Evolutionary conservation across 2,888 invertebrate genomes (phyloP).

Genomic region (Psococerastis gibbosa): DNA sequence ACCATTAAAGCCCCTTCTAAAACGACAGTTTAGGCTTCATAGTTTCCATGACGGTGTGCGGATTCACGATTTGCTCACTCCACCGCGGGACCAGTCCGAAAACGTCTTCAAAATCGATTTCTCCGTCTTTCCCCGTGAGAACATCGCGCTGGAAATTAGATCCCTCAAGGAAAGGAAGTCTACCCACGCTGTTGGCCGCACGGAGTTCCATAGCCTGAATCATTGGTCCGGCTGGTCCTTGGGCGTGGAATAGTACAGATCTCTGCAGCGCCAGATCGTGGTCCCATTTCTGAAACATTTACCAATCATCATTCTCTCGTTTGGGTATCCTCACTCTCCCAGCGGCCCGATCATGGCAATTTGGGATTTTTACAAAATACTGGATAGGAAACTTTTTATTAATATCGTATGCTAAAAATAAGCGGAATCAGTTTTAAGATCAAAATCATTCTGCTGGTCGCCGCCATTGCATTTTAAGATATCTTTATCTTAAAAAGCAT

Average conservation of each 20-base stretch:
- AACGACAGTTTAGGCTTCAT: not conserved
- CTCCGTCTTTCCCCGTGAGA: conserved; percentile 6
- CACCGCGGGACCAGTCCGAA: not conserved
- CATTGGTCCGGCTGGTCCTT: conserved; percentile 7
- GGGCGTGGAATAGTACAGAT: not conserved
- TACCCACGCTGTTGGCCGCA: not conserved
- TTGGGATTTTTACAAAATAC: no score
- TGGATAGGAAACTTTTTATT: no score
- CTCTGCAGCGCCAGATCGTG: not conserved
- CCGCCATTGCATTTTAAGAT: no score
- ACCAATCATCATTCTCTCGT: no score
- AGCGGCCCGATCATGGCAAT: no score
- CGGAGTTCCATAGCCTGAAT: conserved; percentile 5
- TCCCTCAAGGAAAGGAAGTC: not conserved
- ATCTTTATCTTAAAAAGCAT: no score
- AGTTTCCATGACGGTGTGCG: conserved; percentile 6
- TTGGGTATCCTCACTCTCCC: no score
- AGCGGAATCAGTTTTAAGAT: no score
- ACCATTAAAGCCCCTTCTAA: no score
- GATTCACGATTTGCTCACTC: not conserved
- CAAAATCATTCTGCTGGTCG: no score
- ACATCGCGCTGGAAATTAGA: conserved; percentile 7
- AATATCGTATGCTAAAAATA: no score
- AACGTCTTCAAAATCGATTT: conserved; percentile 9
- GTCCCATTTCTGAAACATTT: no score